phyloP scores from a whole-genome alignment of 2,797 vertebrate genomes.

The Podarcis lilfordi region DNA sequence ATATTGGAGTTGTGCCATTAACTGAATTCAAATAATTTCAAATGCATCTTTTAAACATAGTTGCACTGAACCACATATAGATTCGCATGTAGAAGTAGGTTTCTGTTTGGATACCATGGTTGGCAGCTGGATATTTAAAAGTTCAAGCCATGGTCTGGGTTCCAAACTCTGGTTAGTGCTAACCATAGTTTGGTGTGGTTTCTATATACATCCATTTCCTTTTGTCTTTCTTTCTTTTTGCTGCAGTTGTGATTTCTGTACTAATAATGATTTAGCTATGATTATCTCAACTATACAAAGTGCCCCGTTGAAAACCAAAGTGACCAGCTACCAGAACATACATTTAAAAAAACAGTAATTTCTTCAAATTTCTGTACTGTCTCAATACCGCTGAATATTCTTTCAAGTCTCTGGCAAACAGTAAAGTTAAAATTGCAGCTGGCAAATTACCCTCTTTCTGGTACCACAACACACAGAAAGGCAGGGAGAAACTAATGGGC shows the following conservation, averaged over 20 bases:
- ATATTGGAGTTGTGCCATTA: constrained; percentile 22
- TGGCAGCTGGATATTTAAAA: too few relatives aligned
- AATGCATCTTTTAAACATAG: background rate
- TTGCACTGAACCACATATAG: too few relatives aligned
- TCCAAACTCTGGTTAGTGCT: too few relatives aligned
- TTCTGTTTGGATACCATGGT: too few relatives aligned
- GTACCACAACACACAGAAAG: background rate
- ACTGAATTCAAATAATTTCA: constrained; percentile 23
- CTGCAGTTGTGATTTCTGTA: background rate
- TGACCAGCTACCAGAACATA: background rate
- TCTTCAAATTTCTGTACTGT: background rate
- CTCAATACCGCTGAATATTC: background rate
- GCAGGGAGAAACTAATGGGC: background rate
- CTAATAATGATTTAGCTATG: background rate
- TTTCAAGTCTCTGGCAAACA: background rate
- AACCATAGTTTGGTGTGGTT: too few relatives aligned
- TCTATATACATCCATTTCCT: background rate
- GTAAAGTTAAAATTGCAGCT: background rate
- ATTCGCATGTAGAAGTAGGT: too few relatives aligned
- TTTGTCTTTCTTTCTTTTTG: background rate
- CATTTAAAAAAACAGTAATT: background rate
- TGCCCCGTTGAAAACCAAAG: background rate
- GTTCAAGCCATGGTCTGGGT: too few relatives aligned
- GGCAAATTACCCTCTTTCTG: background rate
- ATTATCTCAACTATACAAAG: background rate